Evolutionary conservation across 2,113 vertebrate species (phyloP).

Genomic region (Delphinapterus leucas): DNA sequence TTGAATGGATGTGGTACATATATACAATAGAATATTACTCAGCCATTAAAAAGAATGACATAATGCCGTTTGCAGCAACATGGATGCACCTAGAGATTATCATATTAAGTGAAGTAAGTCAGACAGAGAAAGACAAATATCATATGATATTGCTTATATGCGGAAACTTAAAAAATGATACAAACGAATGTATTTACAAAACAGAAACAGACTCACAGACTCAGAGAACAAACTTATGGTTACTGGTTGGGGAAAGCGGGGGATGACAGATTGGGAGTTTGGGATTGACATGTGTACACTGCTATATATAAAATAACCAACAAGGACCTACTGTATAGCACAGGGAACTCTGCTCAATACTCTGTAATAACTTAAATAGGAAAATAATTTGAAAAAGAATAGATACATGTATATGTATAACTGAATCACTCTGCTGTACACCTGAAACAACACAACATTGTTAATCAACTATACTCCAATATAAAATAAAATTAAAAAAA

Average conservation of each 20-base stretch:
- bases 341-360: not conserved
- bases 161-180: not conserved
- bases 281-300: not conserved
- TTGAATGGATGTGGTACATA: not conserved
- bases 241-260: not conserved
- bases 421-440: not conserved
- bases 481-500: too few relatives aligned
- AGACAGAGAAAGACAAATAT: not conserved
- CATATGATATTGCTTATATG: not conserved
- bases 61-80: not conserved
- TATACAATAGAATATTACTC: not conserved
- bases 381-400: not conserved
- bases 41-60: not conserved
- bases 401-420: not conserved
- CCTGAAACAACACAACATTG: not conserved
- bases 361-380: not conserved
- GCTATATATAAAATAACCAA: not conserved
- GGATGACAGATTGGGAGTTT: not conserved
- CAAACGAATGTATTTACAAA: not conserved
- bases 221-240: not conserved
- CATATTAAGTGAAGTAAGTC: not conserved
- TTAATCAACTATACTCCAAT: too few relatives aligned
- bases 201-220: not conserved
- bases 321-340: not conserved
- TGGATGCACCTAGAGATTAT: not conserved